These are phyloP conservation scores for Drosophila pallidifrons DNA, from an alignment of 1,140 invertebrate genomes.

Conservation along the genomic window DNA sequence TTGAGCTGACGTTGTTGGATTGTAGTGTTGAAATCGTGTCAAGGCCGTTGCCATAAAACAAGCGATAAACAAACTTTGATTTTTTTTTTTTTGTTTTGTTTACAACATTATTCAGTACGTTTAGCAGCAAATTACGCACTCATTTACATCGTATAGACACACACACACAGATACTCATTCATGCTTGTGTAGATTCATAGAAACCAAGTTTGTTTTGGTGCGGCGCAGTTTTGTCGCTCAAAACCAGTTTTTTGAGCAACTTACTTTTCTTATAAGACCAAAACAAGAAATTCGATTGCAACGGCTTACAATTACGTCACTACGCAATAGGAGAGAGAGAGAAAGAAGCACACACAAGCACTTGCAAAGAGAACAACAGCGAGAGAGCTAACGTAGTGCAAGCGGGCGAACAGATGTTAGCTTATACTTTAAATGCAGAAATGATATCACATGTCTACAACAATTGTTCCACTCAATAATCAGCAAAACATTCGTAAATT, in stretches of 20 bases:
- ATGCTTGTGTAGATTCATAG: slow-evolving; percentile 20
- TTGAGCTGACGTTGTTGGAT: slow-evolving; percentile 21
- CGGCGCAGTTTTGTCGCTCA: slow-evolving; percentile 61
- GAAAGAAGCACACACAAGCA: not conserved
- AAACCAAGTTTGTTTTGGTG: slow-evolving; percentile 70
- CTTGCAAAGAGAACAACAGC: slow-evolving; percentile 6
- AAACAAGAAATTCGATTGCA: slow-evolving; percentile 71
- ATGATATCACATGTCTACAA: slow-evolving; percentile 12
- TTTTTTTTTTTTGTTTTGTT: slow-evolving; percentile 28
- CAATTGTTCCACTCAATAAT: slow-evolving; percentile 27
- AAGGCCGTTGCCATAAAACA: slow-evolving; percentile 58
- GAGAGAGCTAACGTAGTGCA: not conserved
- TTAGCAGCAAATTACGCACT: slow-evolving; percentile 44
- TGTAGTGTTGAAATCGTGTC: slow-evolving; percentile 72
- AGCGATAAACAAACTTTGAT: slow-evolving; percentile 29
- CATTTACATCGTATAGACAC: slow-evolving; percentile 21
- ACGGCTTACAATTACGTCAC: slow-evolving; percentile 67
- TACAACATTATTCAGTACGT: slow-evolving; percentile 29
- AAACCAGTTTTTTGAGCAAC: slow-evolving; percentile 66
- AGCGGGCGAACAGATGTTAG: slow-evolving; percentile 6
- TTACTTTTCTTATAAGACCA: slow-evolving; percentile 73
- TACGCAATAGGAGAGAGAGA: slow-evolving; percentile 17
- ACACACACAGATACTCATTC: slow-evolving; percentile 8
- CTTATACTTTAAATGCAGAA: slow-evolving; percentile 21
- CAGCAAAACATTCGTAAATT: not conserved